These are phyloP conservation scores for Brachionus paranguensis DNA, from an alignment of 1,140 invertebrate species.

Conservation along the genomic window DNA sequence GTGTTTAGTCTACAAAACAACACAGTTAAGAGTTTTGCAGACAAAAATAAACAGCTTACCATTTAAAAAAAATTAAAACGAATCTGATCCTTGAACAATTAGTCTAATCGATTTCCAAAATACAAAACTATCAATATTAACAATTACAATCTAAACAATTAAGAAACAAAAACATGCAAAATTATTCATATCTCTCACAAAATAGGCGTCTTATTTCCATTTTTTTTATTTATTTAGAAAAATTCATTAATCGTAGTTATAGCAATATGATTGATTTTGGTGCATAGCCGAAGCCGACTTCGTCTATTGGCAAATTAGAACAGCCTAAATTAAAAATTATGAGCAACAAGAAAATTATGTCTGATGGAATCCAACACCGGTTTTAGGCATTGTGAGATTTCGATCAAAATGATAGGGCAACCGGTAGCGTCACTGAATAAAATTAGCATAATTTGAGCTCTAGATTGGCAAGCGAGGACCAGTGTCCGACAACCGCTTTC, in stretches of 20 bases:
- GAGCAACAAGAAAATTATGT: conserved; percentile 1
- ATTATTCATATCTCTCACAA: not conserved
- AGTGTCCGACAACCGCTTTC: not conserved
- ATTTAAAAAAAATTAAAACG: not conserved
- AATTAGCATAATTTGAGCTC: not conserved
- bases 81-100: not conserved
- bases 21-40: not conserved
- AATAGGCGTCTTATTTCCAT: not conserved
- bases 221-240: not conserved
- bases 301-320: not conserved
- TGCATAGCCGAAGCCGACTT: not conserved
- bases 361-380: conserved; percentile 5
- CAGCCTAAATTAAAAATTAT: not conserved
- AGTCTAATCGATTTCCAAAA: not conserved
- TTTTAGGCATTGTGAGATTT: not conserved
- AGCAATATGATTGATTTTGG: conserved; percentile 17
- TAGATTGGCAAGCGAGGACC: not conserved
- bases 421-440: not conserved
- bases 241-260: conserved; percentile 1
- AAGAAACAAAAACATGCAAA: not conserved
- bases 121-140: conserved; percentile 1
- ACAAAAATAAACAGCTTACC: not conserved
- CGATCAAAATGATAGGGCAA: conserved; percentile 14
- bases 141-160: not conserved
- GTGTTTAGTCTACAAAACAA: not conserved